Evolutionary conservation across 2,797 vertebrate species (phyloP).

Genomic region (Sciurus carolinensis): DNA sequence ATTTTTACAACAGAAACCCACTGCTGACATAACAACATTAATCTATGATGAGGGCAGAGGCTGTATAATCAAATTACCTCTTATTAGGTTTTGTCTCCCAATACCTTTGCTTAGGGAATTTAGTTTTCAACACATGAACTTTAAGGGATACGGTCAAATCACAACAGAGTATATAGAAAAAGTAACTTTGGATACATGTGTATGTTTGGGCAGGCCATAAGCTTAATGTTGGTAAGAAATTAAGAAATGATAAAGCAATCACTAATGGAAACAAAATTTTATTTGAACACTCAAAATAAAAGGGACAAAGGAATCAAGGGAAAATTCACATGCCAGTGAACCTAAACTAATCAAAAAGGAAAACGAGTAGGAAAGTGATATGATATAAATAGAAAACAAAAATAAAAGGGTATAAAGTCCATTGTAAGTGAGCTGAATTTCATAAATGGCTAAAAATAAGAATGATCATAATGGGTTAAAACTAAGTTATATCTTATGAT

Average conservation of each 20-base stretch:
- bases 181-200: background rate
- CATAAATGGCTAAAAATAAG: slow-evolving; percentile 32
- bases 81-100: background rate
- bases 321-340: slow-evolving; percentile 25
- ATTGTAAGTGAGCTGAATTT: background rate
- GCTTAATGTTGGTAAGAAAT: background rate
- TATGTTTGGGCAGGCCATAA: background rate
- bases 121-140: background rate
- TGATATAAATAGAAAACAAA: slow-evolving; percentile 31
- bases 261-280: background rate
- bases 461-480: background rate
- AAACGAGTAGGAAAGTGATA: background rate
- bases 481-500: background rate
- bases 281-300: background rate
- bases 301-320: background rate
- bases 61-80: background rate
- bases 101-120: background rate
- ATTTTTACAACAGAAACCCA: background rate
- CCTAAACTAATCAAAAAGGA: slow-evolving; percentile 15
- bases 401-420: slow-evolving; percentile 39
- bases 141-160: background rate
- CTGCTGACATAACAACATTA: background rate
- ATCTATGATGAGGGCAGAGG: background rate
- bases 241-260: background rate
- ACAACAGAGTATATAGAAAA: background rate